A percentile compares a stretch with the other conserved stretches of the same genome.
Evolutionary conservation across 2,888 invertebrate species (phyloP).

Genomic region (Mantis religiosa): DNA sequence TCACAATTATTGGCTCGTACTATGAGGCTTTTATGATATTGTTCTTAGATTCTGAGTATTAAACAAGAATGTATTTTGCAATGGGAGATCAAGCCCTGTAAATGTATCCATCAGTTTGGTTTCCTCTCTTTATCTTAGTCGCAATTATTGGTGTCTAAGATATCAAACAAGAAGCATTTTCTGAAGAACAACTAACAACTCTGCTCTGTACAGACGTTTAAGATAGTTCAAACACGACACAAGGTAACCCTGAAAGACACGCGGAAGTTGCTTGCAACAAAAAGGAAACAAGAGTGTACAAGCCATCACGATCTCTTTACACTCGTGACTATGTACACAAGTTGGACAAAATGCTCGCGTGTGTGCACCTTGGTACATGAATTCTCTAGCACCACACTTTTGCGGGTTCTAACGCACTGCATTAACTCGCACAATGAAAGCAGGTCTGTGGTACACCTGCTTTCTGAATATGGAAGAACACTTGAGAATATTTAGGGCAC

Average conservation of each 20-base stretch:
- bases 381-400: neutral
- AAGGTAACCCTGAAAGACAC: neutral
- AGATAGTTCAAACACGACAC: neutral
- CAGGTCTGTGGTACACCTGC: neutral
- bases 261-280: neutral
- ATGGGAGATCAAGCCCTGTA: too few species aligned
- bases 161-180: neutral
- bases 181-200: neutral
- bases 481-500: neutral
- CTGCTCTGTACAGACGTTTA: neutral
- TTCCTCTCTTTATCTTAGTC: too few species aligned
- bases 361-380: neutral
- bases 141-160: too few species aligned
- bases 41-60: too few species aligned
- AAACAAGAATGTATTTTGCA: too few species aligned
- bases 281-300: neutral
- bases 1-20: too few species aligned
- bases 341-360: neutral
- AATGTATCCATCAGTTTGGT: too few species aligned
- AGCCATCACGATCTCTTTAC: neutral
- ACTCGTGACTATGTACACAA: neutral
- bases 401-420: neutral
- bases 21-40: too few species aligned
- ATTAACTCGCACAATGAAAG: neutral
- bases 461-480: neutral